These are phyloP conservation scores for Serilophus lunatus DNA, from an alignment of 2,113 vertebrate species.

Conservation along the genomic window DNA sequence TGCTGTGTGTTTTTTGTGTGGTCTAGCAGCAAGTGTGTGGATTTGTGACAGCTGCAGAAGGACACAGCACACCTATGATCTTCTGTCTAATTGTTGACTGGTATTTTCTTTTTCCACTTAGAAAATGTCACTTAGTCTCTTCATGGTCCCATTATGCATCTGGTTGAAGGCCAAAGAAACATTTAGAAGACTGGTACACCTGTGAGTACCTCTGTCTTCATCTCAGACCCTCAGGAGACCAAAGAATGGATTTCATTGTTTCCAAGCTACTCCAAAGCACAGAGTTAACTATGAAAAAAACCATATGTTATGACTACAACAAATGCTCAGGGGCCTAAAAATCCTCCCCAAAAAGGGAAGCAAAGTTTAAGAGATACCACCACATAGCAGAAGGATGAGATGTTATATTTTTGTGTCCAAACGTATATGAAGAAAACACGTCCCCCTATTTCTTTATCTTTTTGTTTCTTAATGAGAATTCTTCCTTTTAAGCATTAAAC, in stretches of 20 bases:
- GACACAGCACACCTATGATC: not conserved
- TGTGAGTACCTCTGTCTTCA: fast-evolving
- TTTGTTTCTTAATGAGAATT: not conserved
- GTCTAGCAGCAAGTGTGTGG: fast-evolving
- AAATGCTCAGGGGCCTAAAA: not conserved
- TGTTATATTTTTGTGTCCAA: not conserved
- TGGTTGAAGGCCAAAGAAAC: not conserved
- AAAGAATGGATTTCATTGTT: not conserved
- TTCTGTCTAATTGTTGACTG: not conserved
- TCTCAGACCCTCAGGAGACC: not conserved
- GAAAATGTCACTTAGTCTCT: not conserved
- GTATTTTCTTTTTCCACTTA: not conserved
- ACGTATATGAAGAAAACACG: not conserved
- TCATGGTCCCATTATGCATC: fast-evolving
- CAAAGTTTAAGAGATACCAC: not conserved
- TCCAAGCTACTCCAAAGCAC: not conserved
- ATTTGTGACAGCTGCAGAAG: not conserved
- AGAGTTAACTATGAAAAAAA: not conserved
- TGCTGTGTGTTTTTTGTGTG: not conserved
- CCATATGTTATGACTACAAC: not conserved
- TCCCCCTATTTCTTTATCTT: not conserved
- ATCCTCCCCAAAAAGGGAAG: fast-evolving
- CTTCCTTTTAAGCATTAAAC: not conserved
- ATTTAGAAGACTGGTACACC: not conserved
- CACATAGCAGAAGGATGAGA: not conserved